Base-by-base conservation (phyloP, 1,140 invertebrate species). In the Drosophila bocqueti region DNA sequence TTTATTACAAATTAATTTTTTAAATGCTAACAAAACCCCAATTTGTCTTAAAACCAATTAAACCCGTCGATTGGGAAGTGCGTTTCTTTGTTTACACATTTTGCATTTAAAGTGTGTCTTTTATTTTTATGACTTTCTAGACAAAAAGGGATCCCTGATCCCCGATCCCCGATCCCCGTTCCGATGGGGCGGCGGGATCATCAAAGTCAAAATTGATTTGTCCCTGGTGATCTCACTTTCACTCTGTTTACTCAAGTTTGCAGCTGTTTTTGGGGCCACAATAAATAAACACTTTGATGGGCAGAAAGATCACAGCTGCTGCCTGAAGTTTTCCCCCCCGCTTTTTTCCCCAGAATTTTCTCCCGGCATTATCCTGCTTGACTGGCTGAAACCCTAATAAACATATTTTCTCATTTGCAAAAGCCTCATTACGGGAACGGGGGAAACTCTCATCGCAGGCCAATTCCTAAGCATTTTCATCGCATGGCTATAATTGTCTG, bases 401-500 rank as follows among this genome's bases (percentile, higher is more conserved):
- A 89, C 84, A 90, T 84, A 90, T 90, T 90, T 89, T 84, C 78
- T 69, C 74, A 87, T 87, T 87, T 84, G 66, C 55, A 43, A 71
- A 60, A 61, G 40, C 43, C 83, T 83, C 76, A 87, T 89, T 87
- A 75, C 63, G 38, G 18, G 24, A 8, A 15, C 49, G 43, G 8
- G 24, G 26, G 10, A 10, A 64, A 60, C 61, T 50, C 61, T 50
- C 68, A 76, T 66, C 42, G 13, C 59, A 13, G 59, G 45, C 59
- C 59, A 57, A 63, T 64, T 64, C 74, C 66, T 79, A 86, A 86
- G 76, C 83, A 66, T 84, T 87, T 89, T 87, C 81, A 87, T 89
- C 84, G 84, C 84, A 45, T 69, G 77, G 45, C 84, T 75, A 84
- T 87, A 87, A 87, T 87, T 87, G 84, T 89, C 84, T 83, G 84